Evolutionary conservation across 2,888 invertebrate genomes (phyloP), one percentile per base, ranked within the genome.

Genomic region (Hymenopus coronatus): DNA sequence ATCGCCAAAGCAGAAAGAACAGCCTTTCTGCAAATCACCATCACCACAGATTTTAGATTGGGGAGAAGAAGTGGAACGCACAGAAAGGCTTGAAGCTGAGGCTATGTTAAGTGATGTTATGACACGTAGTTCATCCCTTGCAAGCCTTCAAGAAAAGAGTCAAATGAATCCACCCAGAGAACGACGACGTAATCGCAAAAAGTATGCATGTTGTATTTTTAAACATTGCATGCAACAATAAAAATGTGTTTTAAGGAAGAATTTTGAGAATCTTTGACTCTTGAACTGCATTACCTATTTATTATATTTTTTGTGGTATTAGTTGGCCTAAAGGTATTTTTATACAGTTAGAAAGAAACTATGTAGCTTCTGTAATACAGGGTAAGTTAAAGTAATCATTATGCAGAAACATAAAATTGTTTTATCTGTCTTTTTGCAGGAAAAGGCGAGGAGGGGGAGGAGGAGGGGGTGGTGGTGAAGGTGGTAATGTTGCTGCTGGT

Each of bases 1-100:
- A 1, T 70, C 54, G 3, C 54, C 54, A 0, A 70, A 20, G 20
- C 20, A 70, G 54, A 70, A 70, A 8, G 54, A 70, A 6, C 54
- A 70, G 3, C 20, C 54, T 20, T 54, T 82, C 25, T 82, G 89
- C n/a, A 86, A 89, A 25, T 87, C 89, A 27, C 88, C 89, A 28
- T 90, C 90, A 46, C 89, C 89, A 33, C 88, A 90, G 28, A 81
- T 87, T 33, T 90, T 95, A 94, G 95, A 95, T 92, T 95, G 95
- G 95, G 94, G 94, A 90, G 95, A 95, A 92, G 95, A 95, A 92
- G 95, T 95, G 28, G 95, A 95, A 92, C 91, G 94, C 89, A 93
- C 93, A 90, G 94, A 94, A 90, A 93, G 93, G 90, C 91, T 94
- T 88, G 94, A 94, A 91, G 93, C 93, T 33, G 94, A 94, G 92